Evolutionary conservation across 2,797 vertebrate species (phyloP).

Genomic region (Champsocephalus esox): DNA sequence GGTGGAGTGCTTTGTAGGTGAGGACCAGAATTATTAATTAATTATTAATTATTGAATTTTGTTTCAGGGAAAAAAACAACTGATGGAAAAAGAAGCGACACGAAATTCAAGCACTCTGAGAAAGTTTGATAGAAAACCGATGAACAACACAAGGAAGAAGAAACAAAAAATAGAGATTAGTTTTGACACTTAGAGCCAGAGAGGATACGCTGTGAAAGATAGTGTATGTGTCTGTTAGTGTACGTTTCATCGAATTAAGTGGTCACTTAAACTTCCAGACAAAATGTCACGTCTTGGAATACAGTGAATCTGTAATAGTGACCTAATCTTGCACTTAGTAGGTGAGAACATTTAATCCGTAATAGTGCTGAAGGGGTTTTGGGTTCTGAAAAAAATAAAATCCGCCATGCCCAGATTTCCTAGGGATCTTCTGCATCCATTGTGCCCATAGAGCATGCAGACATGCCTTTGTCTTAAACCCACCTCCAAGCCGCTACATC

Average conservation of each 20-base stretch:
- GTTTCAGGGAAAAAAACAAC: background rate
- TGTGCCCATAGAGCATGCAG: no score
- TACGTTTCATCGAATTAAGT: background rate
- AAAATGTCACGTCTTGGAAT: conserved; percentile 1
- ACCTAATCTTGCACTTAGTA: background rate
- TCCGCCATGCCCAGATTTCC: no score
- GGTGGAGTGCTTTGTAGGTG: no score
- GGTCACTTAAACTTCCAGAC: background rate
- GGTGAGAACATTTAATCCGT: background rate
- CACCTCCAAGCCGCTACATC: no score
- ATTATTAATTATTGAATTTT: no score
- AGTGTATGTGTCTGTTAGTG: background rate
- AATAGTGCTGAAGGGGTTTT: no score
- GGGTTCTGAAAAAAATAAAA: no score
- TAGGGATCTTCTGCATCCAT: no score
- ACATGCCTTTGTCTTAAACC: no score
- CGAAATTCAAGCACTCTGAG: background rate
- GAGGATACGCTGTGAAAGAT: background rate
- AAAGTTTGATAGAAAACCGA: background rate
- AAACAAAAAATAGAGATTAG: background rate
- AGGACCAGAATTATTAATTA: no score
- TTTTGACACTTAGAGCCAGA: background rate
- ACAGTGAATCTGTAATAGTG: conserved; percentile 10
- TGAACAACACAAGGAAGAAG: background rate
- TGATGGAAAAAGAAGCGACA: background rate